phyloP scores from a whole-genome alignment of 2,113 vertebrate species.

The Trichomycterus rosablanca region DNA sequence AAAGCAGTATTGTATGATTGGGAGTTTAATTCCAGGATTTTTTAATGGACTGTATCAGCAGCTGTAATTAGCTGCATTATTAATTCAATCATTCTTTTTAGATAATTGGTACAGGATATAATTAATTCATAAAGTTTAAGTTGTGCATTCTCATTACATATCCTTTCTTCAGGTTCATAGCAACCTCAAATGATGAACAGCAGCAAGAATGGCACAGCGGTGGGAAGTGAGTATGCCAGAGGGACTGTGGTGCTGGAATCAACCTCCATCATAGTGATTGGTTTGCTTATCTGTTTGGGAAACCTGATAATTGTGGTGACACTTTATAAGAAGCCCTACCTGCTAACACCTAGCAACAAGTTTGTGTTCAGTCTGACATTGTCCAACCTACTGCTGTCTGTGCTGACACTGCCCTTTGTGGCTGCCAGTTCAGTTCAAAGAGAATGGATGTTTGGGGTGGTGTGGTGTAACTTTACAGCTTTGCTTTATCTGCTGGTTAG shows the following conservation, averaged over 20 bases:
- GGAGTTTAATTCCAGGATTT: constrained; percentile 1
- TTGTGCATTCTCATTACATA: neutral
- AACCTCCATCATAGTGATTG: constrained; percentile 81
- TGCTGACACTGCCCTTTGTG: constrained; percentile 90
- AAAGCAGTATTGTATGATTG: constrained; percentile 15
- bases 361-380: constrained; percentile 96
- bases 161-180: constrained; percentile 35
- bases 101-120: too few species aligned
- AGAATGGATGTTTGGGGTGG: constrained; percentile 94
- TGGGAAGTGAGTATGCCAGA: constrained; percentile 53
- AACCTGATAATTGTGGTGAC: constrained; percentile 88
- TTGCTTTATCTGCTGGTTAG: constrained; percentile 95
- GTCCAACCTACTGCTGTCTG: constrained; percentile 89
- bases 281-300: constrained; percentile 84
- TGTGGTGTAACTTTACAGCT: constrained; percentile 97
- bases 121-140: too few species aligned
- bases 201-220: constrained; percentile 74
- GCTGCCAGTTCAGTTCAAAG: constrained; percentile 81
- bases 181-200: constrained; percentile 79
- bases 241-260: constrained; percentile 72
- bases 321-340: constrained; percentile 88
- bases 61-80: too few species aligned
- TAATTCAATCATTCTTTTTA: too few species aligned
- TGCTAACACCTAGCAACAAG: constrained; percentile 97
- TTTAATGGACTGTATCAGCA: too few species aligned